Evolutionary conservation across 2,797 vertebrate species (phyloP).

Genomic region (Emys orbicularis): DNA sequence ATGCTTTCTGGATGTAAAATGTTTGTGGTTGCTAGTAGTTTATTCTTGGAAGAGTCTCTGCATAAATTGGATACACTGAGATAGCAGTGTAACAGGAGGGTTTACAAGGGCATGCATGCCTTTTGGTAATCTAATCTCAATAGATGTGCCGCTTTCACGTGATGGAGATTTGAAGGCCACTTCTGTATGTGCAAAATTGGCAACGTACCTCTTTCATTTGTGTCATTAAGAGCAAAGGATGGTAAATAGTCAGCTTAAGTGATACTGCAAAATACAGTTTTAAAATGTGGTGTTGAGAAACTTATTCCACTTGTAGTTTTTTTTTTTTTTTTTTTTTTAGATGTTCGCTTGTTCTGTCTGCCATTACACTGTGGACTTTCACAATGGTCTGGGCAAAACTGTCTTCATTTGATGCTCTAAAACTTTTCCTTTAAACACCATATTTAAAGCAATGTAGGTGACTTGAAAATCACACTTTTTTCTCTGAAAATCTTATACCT

Average conservation of each 20-base stretch:
- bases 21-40: constrained; percentile 61
- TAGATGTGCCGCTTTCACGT: constrained; percentile 60
- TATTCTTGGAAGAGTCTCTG: constrained; percentile 76
- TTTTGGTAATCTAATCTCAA: constrained; percentile 75
- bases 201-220: neutral
- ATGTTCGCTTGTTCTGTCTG: neutral
- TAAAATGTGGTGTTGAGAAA: neutral
- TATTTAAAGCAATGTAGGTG: neutral
- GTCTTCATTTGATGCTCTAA: neutral
- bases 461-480: neutral
- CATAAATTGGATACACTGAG: constrained; percentile 45
- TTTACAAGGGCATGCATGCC: constrained; percentile 71
- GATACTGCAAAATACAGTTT: neutral
- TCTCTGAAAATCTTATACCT: neutral
- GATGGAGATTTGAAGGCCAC: constrained; percentile 49
- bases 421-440: neutral
- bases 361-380: neutral
- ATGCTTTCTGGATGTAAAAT: constrained; percentile 27
- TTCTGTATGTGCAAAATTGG: constrained; percentile 9
- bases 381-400: neutral
- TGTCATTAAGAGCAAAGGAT: neutral
- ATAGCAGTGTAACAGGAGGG: constrained; percentile 20
- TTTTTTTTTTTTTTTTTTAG: neutral
- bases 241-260: neutral
- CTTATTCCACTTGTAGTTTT: neutral